Base-by-base conservation (phyloP, 2,888 invertebrate species). In the Eumacrocentrus americanus region DNA sequence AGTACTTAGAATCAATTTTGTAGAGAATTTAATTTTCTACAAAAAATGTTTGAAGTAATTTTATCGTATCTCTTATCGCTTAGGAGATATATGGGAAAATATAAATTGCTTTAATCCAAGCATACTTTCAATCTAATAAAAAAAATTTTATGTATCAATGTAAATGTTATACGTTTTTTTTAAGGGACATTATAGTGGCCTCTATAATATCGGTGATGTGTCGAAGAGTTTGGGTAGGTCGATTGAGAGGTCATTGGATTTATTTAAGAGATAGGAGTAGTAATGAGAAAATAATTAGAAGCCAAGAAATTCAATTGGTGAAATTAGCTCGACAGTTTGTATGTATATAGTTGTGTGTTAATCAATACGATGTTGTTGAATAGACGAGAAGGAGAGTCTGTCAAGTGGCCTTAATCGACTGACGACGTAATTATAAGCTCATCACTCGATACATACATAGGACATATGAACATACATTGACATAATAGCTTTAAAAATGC, bases 401-500 rank as follows among this genome's bases (percentile, higher is more conserved):
- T 72, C 66, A 73, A 75, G 69, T 73, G 75, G 65, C 57, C 70
- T 62, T 72, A 76, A 75, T 74, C 72, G 71, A 48, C 72, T 70
- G 73, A 75, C 70, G 71, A 73, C 61, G 70, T 74, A 72, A 75
- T 74, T 70, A 71, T 62, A 64, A 70, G 64, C 66, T 67, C 62
- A 69, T 69, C 68, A 67, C 67, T 64, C 48, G 56, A 11, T 34
- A 18, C 20, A 14, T 34, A 34, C 18, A 18, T 35, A 51, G 18
- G n/a, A n/a, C n/a, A 1, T 48, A n/a, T 48, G 3, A 6, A 14
- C 11, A 3, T 47, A 47, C 25, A 23, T 47, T n/a, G 12, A 0
- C 9, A 29, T 29, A 9, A 29, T 6, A 29, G 5, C 29, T 29
- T 4, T 4, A 29, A 29, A 29, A 29, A 29, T 6, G 9, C 29